Evolutionary conservation across 1,140 invertebrate genomes (phyloP).

Genomic region (Coboldia fuscipes): DNA sequence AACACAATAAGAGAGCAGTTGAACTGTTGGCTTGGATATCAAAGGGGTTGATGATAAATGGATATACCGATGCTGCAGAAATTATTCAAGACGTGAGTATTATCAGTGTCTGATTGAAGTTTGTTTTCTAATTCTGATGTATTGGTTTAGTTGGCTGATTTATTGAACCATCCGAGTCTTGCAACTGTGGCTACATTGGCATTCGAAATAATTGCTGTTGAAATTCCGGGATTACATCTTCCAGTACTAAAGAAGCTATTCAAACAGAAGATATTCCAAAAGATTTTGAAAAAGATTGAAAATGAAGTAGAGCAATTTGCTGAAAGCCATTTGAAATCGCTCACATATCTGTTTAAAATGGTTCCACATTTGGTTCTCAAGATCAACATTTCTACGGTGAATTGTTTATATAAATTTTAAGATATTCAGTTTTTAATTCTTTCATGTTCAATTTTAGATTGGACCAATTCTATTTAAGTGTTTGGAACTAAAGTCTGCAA

Average conservation of each 20-base stretch:
- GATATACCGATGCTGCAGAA: slow-evolving; percentile 13
- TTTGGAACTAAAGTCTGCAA: slow-evolving; percentile 31
- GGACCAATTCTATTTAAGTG: slow-evolving; percentile 41
- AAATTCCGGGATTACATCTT: slow-evolving; percentile 16
- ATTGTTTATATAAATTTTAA: slow-evolving; percentile 1
- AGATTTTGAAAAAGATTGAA: slow-evolving; percentile 23
- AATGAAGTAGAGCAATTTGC: slow-evolving; percentile 21
- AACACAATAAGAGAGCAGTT: slow-evolving; percentile 13
- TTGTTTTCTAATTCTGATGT: background rate
- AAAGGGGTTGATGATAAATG: slow-evolving; percentile 15
- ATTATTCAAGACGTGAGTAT: slow-evolving; percentile 15
- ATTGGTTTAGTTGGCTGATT: slow-evolving; percentile 11
- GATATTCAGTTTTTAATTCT: slow-evolving; percentile 5
- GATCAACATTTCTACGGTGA: slow-evolving; percentile 35
- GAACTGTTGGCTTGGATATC: slow-evolving; percentile 15
- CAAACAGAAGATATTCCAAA: slow-evolving; percentile 38
- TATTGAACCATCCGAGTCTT: slow-evolving; percentile 16
- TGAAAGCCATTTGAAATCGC: slow-evolving; percentile 33
- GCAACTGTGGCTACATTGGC: slow-evolving; percentile 11
- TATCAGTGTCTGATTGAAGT: background rate
- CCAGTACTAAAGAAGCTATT: slow-evolving; percentile 23
- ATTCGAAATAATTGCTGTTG: slow-evolving; percentile 16
- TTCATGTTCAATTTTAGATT: slow-evolving; percentile 26
- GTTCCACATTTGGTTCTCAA: slow-evolving; percentile 33
- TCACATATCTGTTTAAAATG: slow-evolving; percentile 36